These are phyloP conservation scores for Vireo altiloquus DNA, from an alignment of 2,113 vertebrate genomes.

Conservation along the genomic window DNA sequence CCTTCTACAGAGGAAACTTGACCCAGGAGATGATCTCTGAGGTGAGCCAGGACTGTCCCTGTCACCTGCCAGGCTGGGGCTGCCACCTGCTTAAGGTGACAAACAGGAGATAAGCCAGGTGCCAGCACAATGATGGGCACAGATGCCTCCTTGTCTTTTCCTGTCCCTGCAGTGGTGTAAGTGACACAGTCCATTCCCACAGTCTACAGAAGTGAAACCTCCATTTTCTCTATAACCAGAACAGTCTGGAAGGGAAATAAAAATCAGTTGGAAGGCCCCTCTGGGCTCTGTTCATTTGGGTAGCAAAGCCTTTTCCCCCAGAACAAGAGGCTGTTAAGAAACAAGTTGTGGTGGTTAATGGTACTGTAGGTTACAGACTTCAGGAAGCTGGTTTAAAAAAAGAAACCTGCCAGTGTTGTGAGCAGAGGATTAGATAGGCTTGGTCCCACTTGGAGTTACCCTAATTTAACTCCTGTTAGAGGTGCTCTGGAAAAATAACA, in stretches of 20 bases:
- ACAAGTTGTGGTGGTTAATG: background rate
- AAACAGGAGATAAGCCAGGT: background rate
- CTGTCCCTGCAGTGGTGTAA: background rate
- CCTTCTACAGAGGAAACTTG: conserved; percentile 89
- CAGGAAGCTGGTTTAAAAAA: background rate
- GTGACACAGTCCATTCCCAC: background rate
- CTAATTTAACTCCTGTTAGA: background rate
- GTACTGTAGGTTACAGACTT: background rate
- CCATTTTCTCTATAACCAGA: background rate
- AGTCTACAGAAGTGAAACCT: background rate
- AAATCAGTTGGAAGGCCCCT: background rate
- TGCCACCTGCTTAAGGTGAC: background rate
- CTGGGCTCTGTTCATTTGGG: background rate
- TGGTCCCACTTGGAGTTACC: background rate
- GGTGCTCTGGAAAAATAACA: background rate
- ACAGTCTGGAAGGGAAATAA: background rate
- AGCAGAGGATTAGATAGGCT: background rate
- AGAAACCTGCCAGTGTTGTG: background rate
- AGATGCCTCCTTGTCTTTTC: background rate
- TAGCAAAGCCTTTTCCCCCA: background rate
- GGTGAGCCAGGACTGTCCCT: conserved; percentile 68
- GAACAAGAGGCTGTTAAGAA: background rate
- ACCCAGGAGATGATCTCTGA: conserved; percentile 86
- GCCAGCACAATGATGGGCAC: background rate
- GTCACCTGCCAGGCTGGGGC: background rate